phyloP scores from a whole-genome alignment of 2,113 vertebrate genomes.

The Rhea pennata region DNA sequence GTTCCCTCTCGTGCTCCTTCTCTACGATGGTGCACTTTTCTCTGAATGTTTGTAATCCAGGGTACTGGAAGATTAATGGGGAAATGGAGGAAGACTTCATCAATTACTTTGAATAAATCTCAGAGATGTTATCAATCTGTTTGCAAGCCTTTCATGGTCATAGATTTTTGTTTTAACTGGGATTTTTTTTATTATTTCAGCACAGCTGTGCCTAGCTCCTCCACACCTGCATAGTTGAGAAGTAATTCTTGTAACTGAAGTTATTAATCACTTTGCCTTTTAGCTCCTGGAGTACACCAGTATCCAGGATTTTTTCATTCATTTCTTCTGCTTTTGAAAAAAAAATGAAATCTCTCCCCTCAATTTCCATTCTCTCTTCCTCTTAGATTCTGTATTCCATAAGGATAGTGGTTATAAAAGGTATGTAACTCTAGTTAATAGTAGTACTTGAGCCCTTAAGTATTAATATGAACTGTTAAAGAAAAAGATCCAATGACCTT shows the following conservation, averaged over 20 bases:
- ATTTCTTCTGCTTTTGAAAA: background rate
- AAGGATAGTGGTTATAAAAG: background rate
- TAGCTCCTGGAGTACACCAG: background rate
- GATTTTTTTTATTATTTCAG: background rate
- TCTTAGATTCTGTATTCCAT: background rate
- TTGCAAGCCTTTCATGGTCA: background rate
- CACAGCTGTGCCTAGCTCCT: background rate
- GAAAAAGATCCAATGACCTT: background rate
- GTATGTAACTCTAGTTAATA: background rate
- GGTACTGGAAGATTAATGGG: background rate
- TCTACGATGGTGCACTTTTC: background rate
- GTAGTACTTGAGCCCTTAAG: background rate
- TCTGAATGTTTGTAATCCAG: background rate
- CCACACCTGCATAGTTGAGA: background rate
- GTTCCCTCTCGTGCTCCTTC: background rate
- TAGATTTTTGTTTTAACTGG: background rate
- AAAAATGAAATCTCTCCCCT: background rate
- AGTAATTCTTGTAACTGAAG: background rate
- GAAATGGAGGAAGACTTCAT: background rate
- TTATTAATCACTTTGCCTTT: background rate
- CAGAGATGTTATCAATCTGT: background rate
- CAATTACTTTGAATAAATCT: background rate
- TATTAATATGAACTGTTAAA: background rate
- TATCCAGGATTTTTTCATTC: background rate
- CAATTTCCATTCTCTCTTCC: background rate